Percentiles rank a stretch among this genome's conserved stretches.
Evolutionary conservation across 2,888 invertebrate genomes (phyloP).

Genomic region (Idaea straminata): DNA sequence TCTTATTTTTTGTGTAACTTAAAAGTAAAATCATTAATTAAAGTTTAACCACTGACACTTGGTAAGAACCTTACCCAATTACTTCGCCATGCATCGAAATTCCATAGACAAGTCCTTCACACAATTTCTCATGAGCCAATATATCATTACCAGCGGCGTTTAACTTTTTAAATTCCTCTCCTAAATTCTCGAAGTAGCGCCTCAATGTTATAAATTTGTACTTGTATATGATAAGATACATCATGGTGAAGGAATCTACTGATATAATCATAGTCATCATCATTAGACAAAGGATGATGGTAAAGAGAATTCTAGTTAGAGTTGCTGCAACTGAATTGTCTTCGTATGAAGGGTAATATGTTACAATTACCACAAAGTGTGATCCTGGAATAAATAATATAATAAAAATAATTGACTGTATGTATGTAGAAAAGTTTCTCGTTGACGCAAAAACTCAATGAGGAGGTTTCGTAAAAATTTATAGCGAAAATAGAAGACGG

Average conservation of each 20-base stretch:
- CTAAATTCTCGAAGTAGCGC: conserved; percentile 56
- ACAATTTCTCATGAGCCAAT: conserved; percentile 46
- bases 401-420: too few relatives aligned
- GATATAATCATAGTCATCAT: conserved; percentile 61
- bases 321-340: conserved; percentile 50
- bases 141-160: conserved; percentile 33
- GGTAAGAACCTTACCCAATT: conserved; percentile 44
- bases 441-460: too few relatives aligned
- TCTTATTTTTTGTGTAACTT: too few relatives aligned
- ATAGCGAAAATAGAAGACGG: too few relatives aligned
- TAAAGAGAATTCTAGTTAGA: conserved; percentile 44
- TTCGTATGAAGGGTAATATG: conserved; percentile 59
- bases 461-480: too few relatives aligned
- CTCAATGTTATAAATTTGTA: conserved; percentile 67
- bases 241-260: conserved; percentile 55
- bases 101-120: conserved; percentile 55
- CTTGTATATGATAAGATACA: conserved; percentile 61
- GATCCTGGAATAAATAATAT: conserved; percentile 44
- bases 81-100: conserved; percentile 63
- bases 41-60: conserved; percentile 6
- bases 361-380: conserved; percentile 63
- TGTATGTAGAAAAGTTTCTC: too few relatives aligned
- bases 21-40: too few relatives aligned
- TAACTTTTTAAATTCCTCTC: conserved; percentile 44
- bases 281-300: conserved; percentile 48